Percentiles rank a stretch among this genome's conserved stretches.
These are phyloP conservation scores for Piezodorus guildinii DNA, from an alignment of 1,140 invertebrate species.

Conservation along the genomic window DNA sequence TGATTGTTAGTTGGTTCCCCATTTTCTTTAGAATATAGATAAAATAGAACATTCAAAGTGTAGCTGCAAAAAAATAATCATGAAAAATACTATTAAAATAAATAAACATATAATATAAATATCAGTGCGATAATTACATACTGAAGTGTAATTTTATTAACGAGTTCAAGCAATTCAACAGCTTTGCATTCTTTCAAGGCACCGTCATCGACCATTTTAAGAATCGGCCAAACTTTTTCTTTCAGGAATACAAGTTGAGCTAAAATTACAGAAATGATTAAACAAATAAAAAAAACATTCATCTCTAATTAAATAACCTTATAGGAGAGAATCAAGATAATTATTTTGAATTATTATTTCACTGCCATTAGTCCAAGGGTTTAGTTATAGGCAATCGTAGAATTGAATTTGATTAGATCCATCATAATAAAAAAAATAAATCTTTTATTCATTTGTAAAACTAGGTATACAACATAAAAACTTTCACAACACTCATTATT, in stretches of 20 bases:
- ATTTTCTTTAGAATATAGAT: constrained; percentile 65
- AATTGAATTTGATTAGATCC: too few relatives aligned
- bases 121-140: constrained; percentile 3
- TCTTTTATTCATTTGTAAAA: too few relatives aligned
- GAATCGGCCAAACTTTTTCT: constrained; percentile 31
- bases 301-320: too few relatives aligned
- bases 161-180: constrained; percentile 48
- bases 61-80: constrained; percentile 45
- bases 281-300: constrained; percentile 15
- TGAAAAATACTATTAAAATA: constrained; percentile 15
- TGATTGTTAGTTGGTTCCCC: constrained; percentile 58
- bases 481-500: too few relatives aligned
- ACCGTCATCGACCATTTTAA: constrained; percentile 43
- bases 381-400: too few relatives aligned
- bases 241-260: not conserved
- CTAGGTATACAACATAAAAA: too few relatives aligned
- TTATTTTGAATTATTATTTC: too few relatives aligned
- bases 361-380: too few relatives aligned
- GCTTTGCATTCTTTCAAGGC: constrained; percentile 43
- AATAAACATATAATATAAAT: not conserved
- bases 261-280: constrained; percentile 8
- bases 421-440: too few relatives aligned
- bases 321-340: too few relatives aligned
- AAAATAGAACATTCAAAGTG: constrained; percentile 74
- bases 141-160: constrained; percentile 4